Evolutionary conservation across 2,113 vertebrate species (phyloP).

Genomic region (Pimephales promelas): DNA sequence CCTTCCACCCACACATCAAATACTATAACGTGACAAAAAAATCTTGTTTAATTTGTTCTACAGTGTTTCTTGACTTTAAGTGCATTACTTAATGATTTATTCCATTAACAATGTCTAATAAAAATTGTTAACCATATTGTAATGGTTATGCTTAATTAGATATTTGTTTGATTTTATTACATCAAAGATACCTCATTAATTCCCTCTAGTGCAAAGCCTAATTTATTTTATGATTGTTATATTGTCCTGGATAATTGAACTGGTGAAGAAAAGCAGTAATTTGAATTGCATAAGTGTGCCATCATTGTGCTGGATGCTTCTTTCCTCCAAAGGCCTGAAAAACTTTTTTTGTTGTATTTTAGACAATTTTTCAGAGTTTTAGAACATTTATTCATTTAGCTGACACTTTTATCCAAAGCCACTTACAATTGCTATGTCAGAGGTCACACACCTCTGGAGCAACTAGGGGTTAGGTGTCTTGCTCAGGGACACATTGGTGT

Average conservation of each 20-base stretch:
- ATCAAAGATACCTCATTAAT: constrained; percentile 40
- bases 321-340: not conserved
- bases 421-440: too few relatives aligned
- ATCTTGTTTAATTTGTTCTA: constrained; percentile 13
- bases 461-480: too few relatives aligned
- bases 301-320: constrained; percentile 10
- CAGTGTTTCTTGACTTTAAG: not conserved
- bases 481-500: too few relatives aligned
- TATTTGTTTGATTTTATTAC: constrained; percentile 37
- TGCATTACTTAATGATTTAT: constrained; percentile 33
- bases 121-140: constrained; percentile 17
- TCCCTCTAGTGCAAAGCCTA: constrained; percentile 30
- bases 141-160: constrained; percentile 48
- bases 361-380: not conserved
- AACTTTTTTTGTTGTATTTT: not conserved
- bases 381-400: too few relatives aligned
- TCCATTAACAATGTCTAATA: constrained; percentile 35
- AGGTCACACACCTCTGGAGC: too few relatives aligned
- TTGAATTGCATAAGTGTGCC: constrained; percentile 37
- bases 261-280: constrained; percentile 43
- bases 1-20: not conserved
- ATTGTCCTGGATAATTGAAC: constrained; percentile 47
- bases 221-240: constrained; percentile 37
- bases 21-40: not conserved
- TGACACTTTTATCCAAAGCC: too few relatives aligned